A percentile compares a stretch with the other conserved stretches of the same genome.
Evolutionary conservation across 2,113 vertebrate genomes (phyloP).

Genomic region (Oreochromis aureus): DNA sequence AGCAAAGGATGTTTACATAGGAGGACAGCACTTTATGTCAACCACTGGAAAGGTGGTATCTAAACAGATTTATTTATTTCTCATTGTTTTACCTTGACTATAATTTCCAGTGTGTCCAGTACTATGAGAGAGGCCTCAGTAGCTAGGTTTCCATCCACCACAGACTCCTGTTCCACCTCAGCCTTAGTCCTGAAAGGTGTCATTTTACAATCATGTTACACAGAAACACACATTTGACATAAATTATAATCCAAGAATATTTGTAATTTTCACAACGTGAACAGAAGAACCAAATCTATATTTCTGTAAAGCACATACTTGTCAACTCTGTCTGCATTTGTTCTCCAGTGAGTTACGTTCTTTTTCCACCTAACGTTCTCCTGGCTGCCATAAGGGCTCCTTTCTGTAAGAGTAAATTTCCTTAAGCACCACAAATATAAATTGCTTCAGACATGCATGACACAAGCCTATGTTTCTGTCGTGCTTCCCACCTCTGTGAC

Average conservation of each 20-base stretch:
- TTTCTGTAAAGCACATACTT: slow-evolving; percentile 71
- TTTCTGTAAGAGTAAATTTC: slow-evolving; percentile 66
- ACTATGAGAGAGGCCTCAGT: slow-evolving; percentile 84
- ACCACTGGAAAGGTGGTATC: neutral
- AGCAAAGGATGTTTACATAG: neutral
- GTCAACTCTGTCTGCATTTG: slow-evolving; percentile 83
- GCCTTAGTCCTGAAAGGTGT: slow-evolving; percentile 75
- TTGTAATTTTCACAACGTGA: neutral
- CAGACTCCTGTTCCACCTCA: slow-evolving; percentile 85
- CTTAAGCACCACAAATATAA: neutral
- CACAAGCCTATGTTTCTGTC: neutral
- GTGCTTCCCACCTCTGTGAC: slow-evolving; percentile 76
- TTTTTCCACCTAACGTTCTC: slow-evolving; percentile 91
- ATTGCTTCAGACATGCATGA: neutral
- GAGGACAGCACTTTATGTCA: neutral
- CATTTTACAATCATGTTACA: neutral
- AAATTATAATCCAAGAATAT: neutral
- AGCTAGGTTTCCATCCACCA: slow-evolving; percentile 87
- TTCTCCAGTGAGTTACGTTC: slow-evolving; percentile 86
- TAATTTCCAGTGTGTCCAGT: slow-evolving; percentile 85
- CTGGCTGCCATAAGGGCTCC: slow-evolving; percentile 83
- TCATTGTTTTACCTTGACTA: slow-evolving; percentile 79
- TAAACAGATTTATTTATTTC: neutral
- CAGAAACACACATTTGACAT: neutral
- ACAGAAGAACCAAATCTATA: neutral